Evolutionary conservation across 2,797 vertebrate genomes (phyloP).

Genomic region (Oreonectes daqikongensis): DNA sequence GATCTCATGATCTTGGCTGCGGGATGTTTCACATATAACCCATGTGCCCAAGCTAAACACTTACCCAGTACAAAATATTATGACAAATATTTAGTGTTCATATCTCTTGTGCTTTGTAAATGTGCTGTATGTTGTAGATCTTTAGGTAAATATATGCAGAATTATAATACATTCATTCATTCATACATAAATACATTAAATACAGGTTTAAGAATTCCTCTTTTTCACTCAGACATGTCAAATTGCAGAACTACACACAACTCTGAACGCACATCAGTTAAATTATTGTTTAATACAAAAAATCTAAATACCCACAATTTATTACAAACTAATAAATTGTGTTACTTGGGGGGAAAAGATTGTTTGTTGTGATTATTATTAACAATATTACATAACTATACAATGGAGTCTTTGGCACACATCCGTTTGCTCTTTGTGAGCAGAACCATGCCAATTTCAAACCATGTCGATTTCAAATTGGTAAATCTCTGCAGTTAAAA

Average conservation of each 20-base stretch:
- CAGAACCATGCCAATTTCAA: neutral
- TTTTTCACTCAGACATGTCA: neutral
- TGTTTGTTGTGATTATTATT: conserved; percentile 1
- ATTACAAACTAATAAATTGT: neutral
- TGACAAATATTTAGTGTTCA: too few species aligned
- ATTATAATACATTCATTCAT: too few species aligned
- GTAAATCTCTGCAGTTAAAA: neutral
- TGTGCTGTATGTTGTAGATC: too few species aligned
- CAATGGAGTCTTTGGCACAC: neutral
- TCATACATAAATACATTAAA: too few species aligned
- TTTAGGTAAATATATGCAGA: too few species aligned
- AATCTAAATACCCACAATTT: neutral
- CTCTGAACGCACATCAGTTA: neutral
- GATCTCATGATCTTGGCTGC: too few species aligned
- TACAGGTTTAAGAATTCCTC: too few species aligned
- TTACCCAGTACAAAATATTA: too few species aligned
- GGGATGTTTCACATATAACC: too few species aligned
- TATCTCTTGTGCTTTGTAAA: too few species aligned
- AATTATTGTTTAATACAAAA: neutral
- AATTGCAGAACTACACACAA: neutral
- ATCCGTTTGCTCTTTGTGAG: neutral
- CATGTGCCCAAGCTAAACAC: too few species aligned
- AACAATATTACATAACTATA: neutral
- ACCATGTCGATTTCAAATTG: neutral
- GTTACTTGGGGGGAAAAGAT: neutral